Evolutionary conservation across 2,113 vertebrate species (phyloP).

Genomic region (Muntiacus reevesi): DNA sequence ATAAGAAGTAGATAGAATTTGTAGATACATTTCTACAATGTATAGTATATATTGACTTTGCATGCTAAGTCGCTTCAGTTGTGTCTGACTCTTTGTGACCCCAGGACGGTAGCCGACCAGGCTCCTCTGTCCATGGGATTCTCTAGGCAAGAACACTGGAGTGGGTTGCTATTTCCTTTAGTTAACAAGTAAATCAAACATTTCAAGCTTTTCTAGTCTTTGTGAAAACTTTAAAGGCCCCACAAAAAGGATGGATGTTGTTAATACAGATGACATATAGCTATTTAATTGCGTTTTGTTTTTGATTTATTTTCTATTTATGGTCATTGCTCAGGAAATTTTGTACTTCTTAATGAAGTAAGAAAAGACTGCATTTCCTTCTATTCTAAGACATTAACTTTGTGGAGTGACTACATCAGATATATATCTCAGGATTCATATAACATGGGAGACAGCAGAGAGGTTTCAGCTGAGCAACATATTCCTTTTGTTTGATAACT

Average conservation of each 20-base stretch:
- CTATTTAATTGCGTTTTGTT: neutral
- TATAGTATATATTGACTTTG: neutral
- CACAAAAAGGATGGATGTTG: neutral
- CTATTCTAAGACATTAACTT: neutral
- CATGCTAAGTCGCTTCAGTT: neutral
- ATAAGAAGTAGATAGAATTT: neutral
- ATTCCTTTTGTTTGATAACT: conserved; percentile 9
- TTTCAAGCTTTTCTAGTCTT: conserved; percentile 12
- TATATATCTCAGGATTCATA: neutral
- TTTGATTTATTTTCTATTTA: neutral
- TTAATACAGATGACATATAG: neutral
- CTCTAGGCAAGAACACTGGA: neutral
- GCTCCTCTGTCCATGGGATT: neutral
- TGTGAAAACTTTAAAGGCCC: neutral
- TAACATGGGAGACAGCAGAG: neutral
- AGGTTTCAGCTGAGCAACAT: neutral
- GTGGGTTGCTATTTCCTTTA: neutral
- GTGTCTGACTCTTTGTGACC: neutral
- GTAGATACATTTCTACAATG: neutral
- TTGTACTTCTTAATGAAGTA: neutral
- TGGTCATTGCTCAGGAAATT: conserved; percentile 6
- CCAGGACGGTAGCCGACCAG: neutral
- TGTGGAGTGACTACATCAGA: neutral
- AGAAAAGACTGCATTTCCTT: neutral
- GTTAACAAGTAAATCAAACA: conserved; percentile 37